A percentile compares a stretch with the other conserved stretches of the same genome.
These are phyloP conservation scores for Colinus virginianus DNA, from an alignment of 2,113 vertebrate genomes.

Conservation along the genomic window DNA sequence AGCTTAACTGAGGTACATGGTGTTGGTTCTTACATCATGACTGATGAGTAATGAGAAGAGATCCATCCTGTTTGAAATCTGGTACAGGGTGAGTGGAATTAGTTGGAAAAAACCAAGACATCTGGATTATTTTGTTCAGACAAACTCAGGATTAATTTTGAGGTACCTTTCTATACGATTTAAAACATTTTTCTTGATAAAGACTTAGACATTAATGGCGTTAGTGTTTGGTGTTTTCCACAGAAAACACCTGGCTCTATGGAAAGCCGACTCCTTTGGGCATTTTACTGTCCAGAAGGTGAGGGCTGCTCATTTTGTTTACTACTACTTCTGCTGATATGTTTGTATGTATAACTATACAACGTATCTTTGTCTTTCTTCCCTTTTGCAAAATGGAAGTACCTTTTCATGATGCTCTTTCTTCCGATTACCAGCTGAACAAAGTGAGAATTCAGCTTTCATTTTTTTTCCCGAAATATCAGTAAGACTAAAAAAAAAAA, in stretches of 20 bases:
- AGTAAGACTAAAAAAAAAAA: conserved; percentile 64
- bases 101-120: neutral
- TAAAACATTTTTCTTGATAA: conserved; percentile 34
- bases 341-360: conserved; percentile 62
- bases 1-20: conserved; percentile 88
- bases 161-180: conserved; percentile 69
- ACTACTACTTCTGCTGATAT: conserved; percentile 66
- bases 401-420: conserved; percentile 66
- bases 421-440: conserved; percentile 67
- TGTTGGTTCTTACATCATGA: conserved; percentile 77
- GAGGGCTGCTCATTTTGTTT: conserved; percentile 40
- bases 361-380: conserved; percentile 75
- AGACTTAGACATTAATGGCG: neutral
- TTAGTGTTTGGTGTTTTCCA: conserved; percentile 26
- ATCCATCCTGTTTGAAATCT: conserved; percentile 63
- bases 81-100: neutral
- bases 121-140: conserved; percentile 42
- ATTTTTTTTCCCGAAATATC: conserved; percentile 73
- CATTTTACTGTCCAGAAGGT: conserved; percentile 33
- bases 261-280: conserved; percentile 44
- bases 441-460: conserved; percentile 77
- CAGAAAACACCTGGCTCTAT: conserved; percentile 48
- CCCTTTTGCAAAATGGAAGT: conserved; percentile 77
- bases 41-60: conserved; percentile 59
- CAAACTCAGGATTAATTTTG: conserved; percentile 39